Percentiles rank a stretch among this genome's conserved stretches.
phyloP scores from a whole-genome alignment of 2,113 vertebrate species.

The Chloroceryle aenea region DNA sequence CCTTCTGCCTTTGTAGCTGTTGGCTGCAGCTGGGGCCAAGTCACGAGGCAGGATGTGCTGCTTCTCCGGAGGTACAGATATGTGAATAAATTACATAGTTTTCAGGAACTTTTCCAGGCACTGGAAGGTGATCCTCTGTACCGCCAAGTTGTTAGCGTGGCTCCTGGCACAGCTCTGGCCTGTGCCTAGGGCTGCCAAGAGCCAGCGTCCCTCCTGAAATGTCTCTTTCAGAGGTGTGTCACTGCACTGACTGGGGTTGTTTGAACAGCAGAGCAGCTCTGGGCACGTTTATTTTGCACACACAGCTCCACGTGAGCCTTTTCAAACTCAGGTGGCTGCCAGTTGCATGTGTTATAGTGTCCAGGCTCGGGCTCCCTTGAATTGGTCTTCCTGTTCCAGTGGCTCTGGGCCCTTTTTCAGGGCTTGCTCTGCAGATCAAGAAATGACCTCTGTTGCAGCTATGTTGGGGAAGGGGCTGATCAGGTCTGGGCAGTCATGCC shows the following conservation, averaged over 20 bases:
- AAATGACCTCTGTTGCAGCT: fast-evolving
- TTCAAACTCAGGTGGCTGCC: not conserved
- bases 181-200: fast-evolving
- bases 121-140: not conserved
- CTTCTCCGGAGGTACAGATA: not conserved
- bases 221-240: not conserved
- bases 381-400: fast-evolving
- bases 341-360: fast-evolving
- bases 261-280: not conserved
- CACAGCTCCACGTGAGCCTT: fast-evolving
- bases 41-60: slow-evolving; percentile 47
- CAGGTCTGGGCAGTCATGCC: not conserved
- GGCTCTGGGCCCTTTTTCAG: not conserved
- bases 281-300: not conserved
- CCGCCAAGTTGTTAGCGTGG: fast-evolving
- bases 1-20: slow-evolving; percentile 35
- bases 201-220: not conserved
- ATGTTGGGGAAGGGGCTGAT: not conserved
- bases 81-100: not conserved
- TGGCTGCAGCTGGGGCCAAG: not conserved
- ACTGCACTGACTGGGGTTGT: fast-evolving
- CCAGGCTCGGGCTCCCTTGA: not conserved
- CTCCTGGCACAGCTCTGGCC: not conserved
- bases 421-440: not conserved
- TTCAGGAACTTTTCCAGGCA: not conserved